These are phyloP conservation scores for Nannospalax galili DNA, from an alignment of 2,113 vertebrate species.

Conservation along the genomic window DNA sequence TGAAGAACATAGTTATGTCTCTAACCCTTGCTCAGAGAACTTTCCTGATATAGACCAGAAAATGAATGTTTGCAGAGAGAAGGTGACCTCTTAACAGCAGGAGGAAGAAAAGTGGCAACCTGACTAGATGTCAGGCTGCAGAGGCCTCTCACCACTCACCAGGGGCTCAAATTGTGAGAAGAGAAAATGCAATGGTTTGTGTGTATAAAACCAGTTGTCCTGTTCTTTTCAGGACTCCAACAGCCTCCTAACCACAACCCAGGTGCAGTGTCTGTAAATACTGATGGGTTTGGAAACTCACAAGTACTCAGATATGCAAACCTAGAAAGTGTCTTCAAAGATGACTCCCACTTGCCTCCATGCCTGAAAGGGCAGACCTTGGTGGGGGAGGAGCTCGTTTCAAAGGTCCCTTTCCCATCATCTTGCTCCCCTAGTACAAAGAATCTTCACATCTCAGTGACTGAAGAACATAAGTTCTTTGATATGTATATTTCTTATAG, in stretches of 20 bases:
- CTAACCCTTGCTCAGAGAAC: neutral
- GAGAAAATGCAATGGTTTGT: neutral
- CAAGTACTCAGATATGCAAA: neutral
- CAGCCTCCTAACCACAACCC: fast-evolving
- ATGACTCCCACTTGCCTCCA: fast-evolving
- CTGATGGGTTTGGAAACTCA: neutral
- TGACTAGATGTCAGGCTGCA: neutral
- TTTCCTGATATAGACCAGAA: neutral
- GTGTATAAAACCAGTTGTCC: too few relatives aligned
- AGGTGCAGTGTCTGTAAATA: neutral
- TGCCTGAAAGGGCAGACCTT: fast-evolving
- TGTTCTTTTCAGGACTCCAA: too few relatives aligned
- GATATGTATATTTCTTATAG: neutral
- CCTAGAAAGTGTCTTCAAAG: neutral
- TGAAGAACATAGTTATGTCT: neutral
- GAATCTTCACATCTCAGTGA: neutral
- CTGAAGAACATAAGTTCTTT: neutral
- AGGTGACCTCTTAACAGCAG: neutral
- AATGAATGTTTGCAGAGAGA: neutral
- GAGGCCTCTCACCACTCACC: neutral
- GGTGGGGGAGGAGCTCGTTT: too few relatives aligned
- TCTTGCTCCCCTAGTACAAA: neutral
- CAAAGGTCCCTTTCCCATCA: neutral
- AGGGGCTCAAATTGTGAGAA: neutral
- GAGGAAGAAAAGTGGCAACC: neutral